Evolutionary conservation across 2,888 invertebrate species (phyloP), one percentile per base, ranked within the genome.

Genomic region (Drosophila flavopinicola): DNA sequence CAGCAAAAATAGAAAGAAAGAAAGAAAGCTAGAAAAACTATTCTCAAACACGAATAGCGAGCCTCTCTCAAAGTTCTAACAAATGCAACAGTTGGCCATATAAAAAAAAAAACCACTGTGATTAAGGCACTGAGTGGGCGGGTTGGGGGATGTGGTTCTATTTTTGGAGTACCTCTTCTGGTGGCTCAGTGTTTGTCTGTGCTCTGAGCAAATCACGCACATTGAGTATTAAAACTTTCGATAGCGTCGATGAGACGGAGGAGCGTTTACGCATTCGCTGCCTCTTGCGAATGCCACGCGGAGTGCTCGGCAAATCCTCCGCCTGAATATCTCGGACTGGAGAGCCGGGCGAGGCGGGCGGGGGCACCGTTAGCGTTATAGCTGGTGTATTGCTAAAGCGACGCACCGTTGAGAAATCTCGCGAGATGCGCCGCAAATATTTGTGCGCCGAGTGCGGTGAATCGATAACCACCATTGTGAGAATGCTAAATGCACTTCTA

Each of bases 191-290:
- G 66, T 76, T 59, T 56, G 88, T 68, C 44, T 88, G 74, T 25
- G 71, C 78, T 70, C 72, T 87, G 56, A 91, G 75, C 75, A 91
- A 89, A 86, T 91, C 91, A 41, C 89, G 88, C 45, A 90, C 91
- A 73, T 90, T 91, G 51, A 91, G 86, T 74, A 91, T 88, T 54
- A 91, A 85, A 66, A 90, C 89, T 86, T 89, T 90, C 10, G 90
- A 88, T 13, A 91, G 74, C n/a, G 90, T 90, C 66, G 90, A 90
- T 25, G 90, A 90, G 52, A 89, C 84, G 3, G 91, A 90, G 23
- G 90, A 90, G 53, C 90, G 88, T 65, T 91, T 90, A 11, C 90
- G 88, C 60, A 80, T 69, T 57, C 78, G 78, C 29, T 75, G 67
- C 2, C 87, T 77, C 42, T 75, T 76, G 3, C 84, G 86, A 9